Conservation (phyloP, 1,140 invertebrate species). For the Pemphigus obesinymphae region DNA sequence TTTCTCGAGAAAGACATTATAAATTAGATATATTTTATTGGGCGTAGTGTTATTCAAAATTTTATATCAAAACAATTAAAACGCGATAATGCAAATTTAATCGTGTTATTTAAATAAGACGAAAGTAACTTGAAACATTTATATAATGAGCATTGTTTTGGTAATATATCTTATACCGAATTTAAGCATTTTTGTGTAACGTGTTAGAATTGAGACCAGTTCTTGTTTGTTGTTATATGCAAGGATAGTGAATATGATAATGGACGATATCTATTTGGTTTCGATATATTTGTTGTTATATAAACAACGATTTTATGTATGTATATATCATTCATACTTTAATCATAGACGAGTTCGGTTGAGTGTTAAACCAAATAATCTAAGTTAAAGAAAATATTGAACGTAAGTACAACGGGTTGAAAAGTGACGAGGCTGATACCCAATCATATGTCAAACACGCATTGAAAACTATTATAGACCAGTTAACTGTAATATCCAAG, state of each 20-base stretch:
- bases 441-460: background rate
- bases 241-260: no score
- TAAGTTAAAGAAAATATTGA: background rate
- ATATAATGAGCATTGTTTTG: slow-evolving; percentile 50
- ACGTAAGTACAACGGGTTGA: background rate
- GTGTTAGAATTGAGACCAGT: slow-evolving; percentile 44
- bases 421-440: background rate
- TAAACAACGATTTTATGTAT: no score
- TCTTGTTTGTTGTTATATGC: no score
- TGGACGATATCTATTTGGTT: slow-evolving; percentile 4
- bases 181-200: slow-evolving; percentile 46
- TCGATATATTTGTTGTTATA: no score
- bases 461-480: background rate
- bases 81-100: slow-evolving; percentile 51
- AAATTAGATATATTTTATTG: slow-evolving; percentile 51
- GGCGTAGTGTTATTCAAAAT: slow-evolving; percentile 49
- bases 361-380: no score
- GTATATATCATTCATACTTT: no score
- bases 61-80: slow-evolving; percentile 51
- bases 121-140: slow-evolving; percentile 50
- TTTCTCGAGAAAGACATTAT: slow-evolving; percentile 49
- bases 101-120: no score
- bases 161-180: slow-evolving; percentile 47
- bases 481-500: background rate
- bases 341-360: no score